A percentile compares a stretch with the other conserved stretches of the same genome.
Conservation (phyloP, 2,113 vertebrate genomes). For the Edolisoma coerulescens region DNA sequence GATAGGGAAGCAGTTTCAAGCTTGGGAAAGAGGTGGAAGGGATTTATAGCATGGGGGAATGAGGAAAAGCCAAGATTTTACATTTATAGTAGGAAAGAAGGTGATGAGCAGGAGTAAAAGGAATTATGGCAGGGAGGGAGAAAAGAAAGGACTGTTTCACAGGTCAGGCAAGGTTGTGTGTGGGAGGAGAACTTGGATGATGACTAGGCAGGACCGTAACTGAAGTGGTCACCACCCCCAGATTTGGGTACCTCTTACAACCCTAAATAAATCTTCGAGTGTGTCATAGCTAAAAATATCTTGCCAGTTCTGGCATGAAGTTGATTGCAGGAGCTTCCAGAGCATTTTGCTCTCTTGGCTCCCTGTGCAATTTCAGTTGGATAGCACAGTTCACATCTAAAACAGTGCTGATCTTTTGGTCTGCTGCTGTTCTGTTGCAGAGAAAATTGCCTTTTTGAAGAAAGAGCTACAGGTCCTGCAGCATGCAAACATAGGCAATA, state of each 20-base stretch:
- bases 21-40: not conserved
- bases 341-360: not conserved
- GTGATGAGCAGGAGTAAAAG: not conserved
- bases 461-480: not conserved
- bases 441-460: not conserved
- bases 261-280: not conserved
- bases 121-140: not conserved
- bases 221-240: not conserved
- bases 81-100: not conserved
- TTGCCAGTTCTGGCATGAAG: not conserved
- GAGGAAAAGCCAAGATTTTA: not conserved
- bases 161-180: not conserved
- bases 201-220: not conserved
- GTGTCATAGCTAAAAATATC: constrained; percentile 10
- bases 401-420: not conserved
- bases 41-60: not conserved
- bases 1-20: not conserved
- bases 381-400: not conserved
- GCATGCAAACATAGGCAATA: not conserved
- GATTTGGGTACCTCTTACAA: not conserved
- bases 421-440: not conserved
- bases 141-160: not conserved
- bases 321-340: not conserved
- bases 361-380: not conserved
- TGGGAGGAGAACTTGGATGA: not conserved